Evolutionary conservation across 1,140 invertebrate species (phyloP).

Genomic region (Sesamia nonagrioides): DNA sequence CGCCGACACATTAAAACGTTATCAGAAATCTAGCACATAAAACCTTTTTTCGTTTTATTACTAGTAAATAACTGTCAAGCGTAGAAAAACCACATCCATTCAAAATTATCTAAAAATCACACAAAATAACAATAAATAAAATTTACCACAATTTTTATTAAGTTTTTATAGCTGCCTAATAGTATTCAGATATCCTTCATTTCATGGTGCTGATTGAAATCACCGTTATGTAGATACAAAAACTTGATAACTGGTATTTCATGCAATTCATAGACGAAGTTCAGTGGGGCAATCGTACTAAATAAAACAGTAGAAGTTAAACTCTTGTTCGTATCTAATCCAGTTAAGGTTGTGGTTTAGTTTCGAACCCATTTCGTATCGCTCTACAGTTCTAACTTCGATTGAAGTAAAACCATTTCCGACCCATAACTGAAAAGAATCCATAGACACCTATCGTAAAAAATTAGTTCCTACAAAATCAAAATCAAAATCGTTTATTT

Average conservation of each 20-base stretch:
- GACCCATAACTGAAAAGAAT: no score
- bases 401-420: no score
- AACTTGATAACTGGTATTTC: neutral
- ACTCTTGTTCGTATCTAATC: no score
- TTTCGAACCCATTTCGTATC: no score
- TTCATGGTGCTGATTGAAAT: neutral
- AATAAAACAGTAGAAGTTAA: no score
- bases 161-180: neutral
- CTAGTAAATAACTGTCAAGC: neutral
- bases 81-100: neutral
- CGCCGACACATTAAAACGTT: neutral
- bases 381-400: no score
- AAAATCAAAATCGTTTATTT: no score
- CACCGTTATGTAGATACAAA: neutral
- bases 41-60: neutral
- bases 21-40: neutral
- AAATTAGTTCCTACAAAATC: no score
- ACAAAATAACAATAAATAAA: neutral
- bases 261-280: neutral
- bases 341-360: no score
- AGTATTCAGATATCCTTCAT: neutral
- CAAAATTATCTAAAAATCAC: neutral
- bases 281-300: no score
- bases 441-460: no score
- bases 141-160: neutral